Base-by-base conservation (phyloP, 1,140 invertebrate species). In the Drosophila sproati region DNA sequence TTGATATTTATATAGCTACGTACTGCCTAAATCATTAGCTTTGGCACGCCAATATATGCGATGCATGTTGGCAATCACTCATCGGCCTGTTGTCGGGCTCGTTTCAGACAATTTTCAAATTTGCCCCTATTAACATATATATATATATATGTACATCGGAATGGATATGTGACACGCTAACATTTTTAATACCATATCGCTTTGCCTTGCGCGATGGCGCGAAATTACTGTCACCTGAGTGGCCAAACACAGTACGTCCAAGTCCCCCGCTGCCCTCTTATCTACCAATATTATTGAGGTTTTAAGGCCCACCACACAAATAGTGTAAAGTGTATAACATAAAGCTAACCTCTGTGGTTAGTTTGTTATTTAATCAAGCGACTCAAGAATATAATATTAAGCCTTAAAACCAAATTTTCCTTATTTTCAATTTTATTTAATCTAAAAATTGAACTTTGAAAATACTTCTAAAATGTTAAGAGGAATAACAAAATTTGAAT, bases 41-140 rank as follows among this genome's bases (percentile, higher is more conserved):
- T 82, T 77, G 73, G 52, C 75, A 80, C 73, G 77, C 77, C 79
- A 87, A 87, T 79, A 55, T 34, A 73, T 76, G 69, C 83, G 71
- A 78, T 88, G 77, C 85, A 88, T 83, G 83, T 83, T 70, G 70
- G 61, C 85, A 78, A 89, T 89, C 85, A 83, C 51, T 88, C 83
- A 69, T 78, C 66, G 60, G 74, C 55, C 64, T 60, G 77, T 80
- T 51, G 20, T 20, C 57, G 59, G 66, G 50, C 52, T 66, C 63
- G 29, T 41, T 72, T 78, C 45, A 80, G 77, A 80, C 77, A 78
- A 74, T 81, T 68, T 85, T 85, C 82, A 78, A 80, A 69, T 83
- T 80, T 62, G 20, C 60, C 1, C n/a, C 12, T 31, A 3, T n/a
- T n/a, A 10, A 20, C 12, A 31, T 31, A 41, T 41, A 43, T 43